These are phyloP conservation scores for Melanerpes formicivorus DNA, from an alignment of 2,113 vertebrate genomes.

Conservation along the genomic window DNA sequence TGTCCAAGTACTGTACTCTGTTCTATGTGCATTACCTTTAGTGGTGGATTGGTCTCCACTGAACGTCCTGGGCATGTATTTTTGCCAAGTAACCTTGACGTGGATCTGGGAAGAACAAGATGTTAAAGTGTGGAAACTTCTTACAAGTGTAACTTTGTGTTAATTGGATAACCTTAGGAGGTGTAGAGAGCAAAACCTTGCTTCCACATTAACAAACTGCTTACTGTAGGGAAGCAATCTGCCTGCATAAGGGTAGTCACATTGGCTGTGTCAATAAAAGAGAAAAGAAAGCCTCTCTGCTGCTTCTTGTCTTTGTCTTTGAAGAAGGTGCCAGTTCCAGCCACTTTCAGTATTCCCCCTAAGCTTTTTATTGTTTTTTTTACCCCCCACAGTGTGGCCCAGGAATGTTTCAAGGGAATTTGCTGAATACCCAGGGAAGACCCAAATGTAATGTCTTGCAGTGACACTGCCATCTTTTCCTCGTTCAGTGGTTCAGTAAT, in stretches of 20 bases:
- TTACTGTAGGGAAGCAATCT: conserved; percentile 74
- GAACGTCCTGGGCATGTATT: conserved; percentile 93
- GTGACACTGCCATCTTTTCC: neutral
- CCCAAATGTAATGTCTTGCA: neutral
- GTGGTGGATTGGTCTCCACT: conserved; percentile 91
- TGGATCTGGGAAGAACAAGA: conserved; percentile 71
- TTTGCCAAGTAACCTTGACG: conserved; percentile 95
- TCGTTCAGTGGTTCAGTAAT: neutral
- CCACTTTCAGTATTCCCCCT: too few species aligned
- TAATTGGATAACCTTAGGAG: conserved; percentile 68
- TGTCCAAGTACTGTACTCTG: conserved; percentile 94
- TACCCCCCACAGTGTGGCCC: neutral
- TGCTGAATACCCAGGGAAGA: neutral
- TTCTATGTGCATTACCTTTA: conserved; percentile 95
- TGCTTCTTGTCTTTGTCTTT: conserved; percentile 15
- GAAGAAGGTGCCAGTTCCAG: neutral
- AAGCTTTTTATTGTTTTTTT: too few species aligned
- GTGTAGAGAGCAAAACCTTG: conserved; percentile 56
- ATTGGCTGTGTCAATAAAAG: conserved; percentile 91
- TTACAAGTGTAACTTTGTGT: conserved; percentile 8
- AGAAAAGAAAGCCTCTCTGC: conserved; percentile 58
- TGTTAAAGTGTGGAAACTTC: conserved; percentile 21
- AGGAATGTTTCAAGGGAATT: neutral
- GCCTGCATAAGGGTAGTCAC: conserved; percentile 91
- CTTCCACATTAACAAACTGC: conserved; percentile 75